Conservation (phyloP, 2,797 vertebrate species). For the Falco biarmicus region DNA sequence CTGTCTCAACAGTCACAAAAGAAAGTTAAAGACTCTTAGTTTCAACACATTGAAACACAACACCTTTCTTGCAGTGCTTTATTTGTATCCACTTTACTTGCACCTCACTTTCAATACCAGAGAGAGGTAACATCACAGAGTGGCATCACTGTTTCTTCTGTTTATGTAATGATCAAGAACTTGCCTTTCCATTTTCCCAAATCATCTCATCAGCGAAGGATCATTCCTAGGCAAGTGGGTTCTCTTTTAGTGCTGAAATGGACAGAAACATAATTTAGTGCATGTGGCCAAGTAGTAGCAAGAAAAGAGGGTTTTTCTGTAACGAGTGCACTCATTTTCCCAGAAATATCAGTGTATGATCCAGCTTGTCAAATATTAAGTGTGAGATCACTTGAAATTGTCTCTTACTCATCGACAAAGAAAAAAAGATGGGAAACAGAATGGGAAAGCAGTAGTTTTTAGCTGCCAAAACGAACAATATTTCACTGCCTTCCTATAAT, state of each 20-base stretch:
- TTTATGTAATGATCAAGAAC: neutral
- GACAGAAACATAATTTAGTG: neutral
- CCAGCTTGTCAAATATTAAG: neutral
- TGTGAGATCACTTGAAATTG: neutral
- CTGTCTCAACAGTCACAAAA: neutral
- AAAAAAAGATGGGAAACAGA: neutral
- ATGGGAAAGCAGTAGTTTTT: neutral
- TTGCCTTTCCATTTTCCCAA: neutral
- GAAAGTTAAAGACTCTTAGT: neutral
- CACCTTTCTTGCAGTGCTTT: neutral
- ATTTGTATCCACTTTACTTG: neutral
- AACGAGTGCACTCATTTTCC: neutral
- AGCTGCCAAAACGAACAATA: neutral
- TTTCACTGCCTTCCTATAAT: neutral
- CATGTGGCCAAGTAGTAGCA: accelerated
- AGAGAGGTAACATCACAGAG: neutral
- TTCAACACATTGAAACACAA: neutral
- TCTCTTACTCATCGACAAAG: neutral
- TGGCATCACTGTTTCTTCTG: neutral
- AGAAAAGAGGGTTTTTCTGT: neutral
- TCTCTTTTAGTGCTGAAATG: neutral
- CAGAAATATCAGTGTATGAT: neutral
- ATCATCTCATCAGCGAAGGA: neutral
- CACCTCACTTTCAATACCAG: neutral
- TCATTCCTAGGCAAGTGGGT: neutral